These are phyloP conservation scores for Pseudocheirus occidentalis DNA, from an alignment of 2,797 vertebrate genomes.

Conservation along the genomic window DNA sequence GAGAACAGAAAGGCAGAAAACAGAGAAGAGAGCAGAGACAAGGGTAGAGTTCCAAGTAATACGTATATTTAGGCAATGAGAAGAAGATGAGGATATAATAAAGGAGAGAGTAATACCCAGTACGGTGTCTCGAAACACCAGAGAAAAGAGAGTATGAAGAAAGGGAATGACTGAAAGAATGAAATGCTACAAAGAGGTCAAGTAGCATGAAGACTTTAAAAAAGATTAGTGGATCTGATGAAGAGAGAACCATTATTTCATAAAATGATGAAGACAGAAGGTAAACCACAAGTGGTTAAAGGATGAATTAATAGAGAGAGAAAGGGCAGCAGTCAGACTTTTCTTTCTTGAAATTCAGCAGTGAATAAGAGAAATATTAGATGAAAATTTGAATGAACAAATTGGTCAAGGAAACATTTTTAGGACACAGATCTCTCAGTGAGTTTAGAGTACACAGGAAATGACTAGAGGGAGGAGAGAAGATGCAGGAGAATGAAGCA, in stretches of 20 bases:
- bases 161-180: background rate
- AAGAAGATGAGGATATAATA: background rate
- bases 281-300: background rate
- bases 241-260: background rate
- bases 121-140: background rate
- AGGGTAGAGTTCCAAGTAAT: background rate
- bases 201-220: background rate
- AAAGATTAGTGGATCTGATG: background rate
- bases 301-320: background rate
- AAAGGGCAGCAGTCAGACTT: background rate
- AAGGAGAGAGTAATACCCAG: background rate
- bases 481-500: background rate
- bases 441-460: background rate
- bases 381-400: background rate
- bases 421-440: background rate
- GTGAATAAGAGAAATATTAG: background rate
- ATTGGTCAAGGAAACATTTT: background rate
- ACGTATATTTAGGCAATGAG: background rate
- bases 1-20: no score
- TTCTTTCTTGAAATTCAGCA: background rate
- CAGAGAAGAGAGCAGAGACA: background rate
- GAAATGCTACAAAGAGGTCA: background rate
- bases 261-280: background rate
- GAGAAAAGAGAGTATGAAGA: background rate
- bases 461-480: background rate